A percentile compares a stretch with the other conserved stretches of the same genome.
phyloP scores from a whole-genome alignment of 1,140 invertebrate species.

The Drosophila cardini region DNA sequence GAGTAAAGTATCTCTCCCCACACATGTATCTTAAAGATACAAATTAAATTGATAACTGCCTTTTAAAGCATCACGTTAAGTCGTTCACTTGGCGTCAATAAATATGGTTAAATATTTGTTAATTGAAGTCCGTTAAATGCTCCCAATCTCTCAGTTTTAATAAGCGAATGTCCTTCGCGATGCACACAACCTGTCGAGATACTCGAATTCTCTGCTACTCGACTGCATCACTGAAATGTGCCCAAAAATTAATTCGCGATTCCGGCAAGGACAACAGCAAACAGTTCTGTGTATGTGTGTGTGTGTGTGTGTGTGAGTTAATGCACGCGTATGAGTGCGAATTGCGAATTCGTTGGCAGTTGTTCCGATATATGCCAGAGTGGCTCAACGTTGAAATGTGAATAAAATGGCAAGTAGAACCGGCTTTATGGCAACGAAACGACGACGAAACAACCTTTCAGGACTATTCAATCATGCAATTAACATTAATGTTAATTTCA shows the following conservation, averaged over 20 bases:
- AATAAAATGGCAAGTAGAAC: neutral
- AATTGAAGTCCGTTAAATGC: constrained; percentile 5
- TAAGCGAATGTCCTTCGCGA: constrained; percentile 33
- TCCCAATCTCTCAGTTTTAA: constrained; percentile 15
- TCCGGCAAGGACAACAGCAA: constrained; percentile 24
- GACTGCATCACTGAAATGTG: constrained; percentile 21
- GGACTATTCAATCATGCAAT: constrained; percentile 72
- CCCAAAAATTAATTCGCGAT: constrained; percentile 19
- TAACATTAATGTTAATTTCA: constrained; percentile 74
- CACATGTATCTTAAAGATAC: neutral
- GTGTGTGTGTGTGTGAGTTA: neutral
- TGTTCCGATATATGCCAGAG: constrained; percentile 27
- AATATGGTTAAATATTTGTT: constrained; percentile 8
- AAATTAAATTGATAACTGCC: neutral
- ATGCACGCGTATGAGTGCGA: neutral
- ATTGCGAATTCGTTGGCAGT: constrained; percentile 17
- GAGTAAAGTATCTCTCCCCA: too few relatives aligned
- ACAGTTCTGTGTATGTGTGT: neutral
- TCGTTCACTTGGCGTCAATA: constrained; percentile 1
- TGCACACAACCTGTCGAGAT: constrained; percentile 3
- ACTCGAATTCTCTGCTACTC: constrained; percentile 3
- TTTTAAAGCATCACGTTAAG: neutral
- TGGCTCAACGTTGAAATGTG: constrained; percentile 23
- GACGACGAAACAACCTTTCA: constrained; percentile 25
- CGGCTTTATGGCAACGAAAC: neutral